Evolutionary conservation across 2,888 invertebrate species (phyloP), one percentile per base, ranked within the genome.

Genomic region (Caenorhabditis doughertyi): DNA sequence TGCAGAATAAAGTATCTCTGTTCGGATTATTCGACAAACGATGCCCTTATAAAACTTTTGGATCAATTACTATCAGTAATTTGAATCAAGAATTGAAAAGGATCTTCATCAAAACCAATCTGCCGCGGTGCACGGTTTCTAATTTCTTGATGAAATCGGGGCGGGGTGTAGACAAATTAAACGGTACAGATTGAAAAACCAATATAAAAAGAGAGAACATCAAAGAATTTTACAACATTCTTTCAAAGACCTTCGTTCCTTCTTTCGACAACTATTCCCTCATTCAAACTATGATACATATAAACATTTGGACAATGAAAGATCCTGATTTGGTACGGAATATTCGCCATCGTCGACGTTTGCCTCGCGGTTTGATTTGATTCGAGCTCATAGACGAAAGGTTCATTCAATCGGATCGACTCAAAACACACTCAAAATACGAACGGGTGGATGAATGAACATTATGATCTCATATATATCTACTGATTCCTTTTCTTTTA

Each of bases 391-490:
- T 25, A 21, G 58, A 56, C 27, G 25, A 9, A 27, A 29, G 70
- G 56, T 70, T 56, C 21, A 9, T 47, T 13, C 18, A 18, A 32
- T 9, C 29, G 21, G 27, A 29, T 29, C 13, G 51, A 9, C 42
- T 53, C 29, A 44, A 18, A 64, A 23, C 42, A 60, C 35, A 44
- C 60, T 60, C 42, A 27, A 27, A 60, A 60, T 60, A 27, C 53
- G 5, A 56, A 44, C 73, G 55, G 73, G 56, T 44, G 65, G 64
- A 47, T 65, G 64, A 47, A 64, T 72, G 72, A 65, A 73, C 64
- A 64, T 42, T 42, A 73, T 64, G 73, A 73, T 73, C 73, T 73
- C 73, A 73, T n/a, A n/a, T n/a, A n/a, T n/a, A n/a, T 64, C 47
- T 23, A 27, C 11, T 42, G 39, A 16, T 1, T 42, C 11, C 21